Base-by-base conservation (phyloP, 2,888 invertebrate genomes). In the Trichopria drosophilae region DNA sequence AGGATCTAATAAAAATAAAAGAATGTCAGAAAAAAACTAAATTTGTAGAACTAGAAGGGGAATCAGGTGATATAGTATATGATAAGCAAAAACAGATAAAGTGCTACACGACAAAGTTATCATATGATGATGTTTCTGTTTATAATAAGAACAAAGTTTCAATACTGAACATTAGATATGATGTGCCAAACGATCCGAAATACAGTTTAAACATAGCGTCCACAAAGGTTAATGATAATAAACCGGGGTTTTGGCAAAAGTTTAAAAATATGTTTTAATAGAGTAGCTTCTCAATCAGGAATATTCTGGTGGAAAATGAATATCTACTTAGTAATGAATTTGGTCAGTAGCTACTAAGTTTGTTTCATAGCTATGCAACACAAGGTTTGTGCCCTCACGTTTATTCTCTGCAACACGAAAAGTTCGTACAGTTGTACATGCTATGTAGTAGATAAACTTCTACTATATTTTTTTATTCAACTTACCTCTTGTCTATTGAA, bases 1-100 rank as follows among this genome's bases (percentile, higher is more conserved):
- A 42, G 42, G 42, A 42, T 42, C 32, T 42, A 42, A 42, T 42
- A 42, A 42, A 42, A 42, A 42, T 42, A 32, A 42, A 42, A 32
- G 42, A 42, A 42, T 42, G 42, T 42, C 42, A 42, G 40, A 42
- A 42, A 42, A 29, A 42, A 42, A 42, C 42, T 29, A 42, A 42
- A 42, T 42, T 42, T 42, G 42, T 42, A 32, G 42, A 42, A 42
- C 42, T 42, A 42, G 42, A 42, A 29, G 32, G 40, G 40, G 40
- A 40, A 29, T 40, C 40, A 40, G 40, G 40, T 12, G 12, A 40
- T 40, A 28, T 40, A 40, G 40, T 40, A 29, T 28, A 40, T 40
- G 40, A 40, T 40, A 40, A 40, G 40, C 40, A 40, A 40, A 40
- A 28, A 29, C 28, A 40, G 26, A 29, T 40, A 40, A 40, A 40